Evolutionary conservation across 1,140 invertebrate species (phyloP), one percentile per base, ranked within the genome.

Genomic region (Amyelois transitella): DNA sequence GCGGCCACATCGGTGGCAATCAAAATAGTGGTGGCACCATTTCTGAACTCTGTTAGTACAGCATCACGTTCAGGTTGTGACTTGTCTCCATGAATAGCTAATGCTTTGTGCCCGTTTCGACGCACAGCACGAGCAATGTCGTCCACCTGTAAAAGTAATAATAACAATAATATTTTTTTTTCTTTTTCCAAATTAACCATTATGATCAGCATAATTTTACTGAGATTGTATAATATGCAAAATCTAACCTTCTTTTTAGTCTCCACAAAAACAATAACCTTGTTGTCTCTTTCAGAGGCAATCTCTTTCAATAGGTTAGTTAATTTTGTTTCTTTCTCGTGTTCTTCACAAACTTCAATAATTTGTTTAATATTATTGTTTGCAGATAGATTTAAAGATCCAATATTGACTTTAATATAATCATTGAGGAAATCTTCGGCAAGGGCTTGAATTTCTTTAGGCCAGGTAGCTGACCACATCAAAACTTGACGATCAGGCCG

Each of bases 401-500:
- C 98, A 89, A 99, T 97, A 76, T 99, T 99, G 3, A 99, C 93
- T 74, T 94, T 93, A 51, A 94, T 91, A 72, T 98, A 98, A 81
- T 99, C 94, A 55, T 90, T 93, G 5, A 99, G 90, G 72, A 99
- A 99, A 75, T 99, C 98, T 80, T 98, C 96, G 54, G 98, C 98
- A 0, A 99, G 85, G 20, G 93, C 92, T 77, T 97, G 94, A 2
- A 99, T 98, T 89, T 99, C 98, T 86, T 98, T 98, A 0, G 98
- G 98, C 98, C 98, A 99, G 6, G 98, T 99, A n/a, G 98, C 98
- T 45, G 96, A 98, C 96, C 98, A 99, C 98, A 99, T 99, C 2
- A 99, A 90, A 1, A 97, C 97, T 88, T 99, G 98, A 45, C 97
- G 91, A 79, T 99, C 96, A 4, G 97, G 96, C 72, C 94, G 91